Evolutionary conservation across 53 echinoderm and acorn worm species (phyloP), one percentile per base, ranked within the genome.

Genomic region (Echinarachnius parma): DNA sequence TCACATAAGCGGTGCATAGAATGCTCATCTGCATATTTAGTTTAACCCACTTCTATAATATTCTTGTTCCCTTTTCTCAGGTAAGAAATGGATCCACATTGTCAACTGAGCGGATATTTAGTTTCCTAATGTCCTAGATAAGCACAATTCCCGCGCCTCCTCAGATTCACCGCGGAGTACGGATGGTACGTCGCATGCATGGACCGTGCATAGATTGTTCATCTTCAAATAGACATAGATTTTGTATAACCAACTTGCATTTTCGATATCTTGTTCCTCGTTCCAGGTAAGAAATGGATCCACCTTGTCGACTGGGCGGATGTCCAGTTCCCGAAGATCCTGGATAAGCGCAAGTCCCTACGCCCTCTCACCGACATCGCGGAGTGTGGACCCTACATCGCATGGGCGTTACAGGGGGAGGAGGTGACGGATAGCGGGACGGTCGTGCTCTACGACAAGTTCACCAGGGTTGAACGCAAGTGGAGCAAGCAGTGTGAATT

Each of bases 161-260:
- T 68, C 15, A 84, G 69, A n/a, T 84, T 84, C 52, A 85, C 85
- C 45, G 84, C 80, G 20, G 44, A 81, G 14, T 89, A 84, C 61
- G 81, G 81, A 10, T 16, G 30, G 20, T 46, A 55, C 14, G 74
- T 89, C 2, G 89, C 57, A 27, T 61, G 85, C n/a, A n/a, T n/a
- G n/a, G n/a, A n/a, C n/a, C n/a, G n/a, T n/a, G n/a, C n/a, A n/a
- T n/a, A n/a, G n/a, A n/a, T n/a, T n/a, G n/a, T n/a, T n/a, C n/a
- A n/a, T n/a, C n/a, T n/a, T n/a, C n/a, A n/a, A n/a, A n/a, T n/a
- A n/a, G n/a, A n/a, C n/a, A n/a, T n/a, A n/a, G n/a, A n/a, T n/a
- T n/a, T n/a, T n/a, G n/a, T n/a, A n/a, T n/a, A n/a, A n/a, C n/a
- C n/a, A n/a, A n/a, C n/a, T n/a, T n/a, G n/a, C n/a, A n/a, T n/a